Evolutionary conservation across 2,113 vertebrate genomes (phyloP).

Genomic region (Plectropomus leopardus): DNA sequence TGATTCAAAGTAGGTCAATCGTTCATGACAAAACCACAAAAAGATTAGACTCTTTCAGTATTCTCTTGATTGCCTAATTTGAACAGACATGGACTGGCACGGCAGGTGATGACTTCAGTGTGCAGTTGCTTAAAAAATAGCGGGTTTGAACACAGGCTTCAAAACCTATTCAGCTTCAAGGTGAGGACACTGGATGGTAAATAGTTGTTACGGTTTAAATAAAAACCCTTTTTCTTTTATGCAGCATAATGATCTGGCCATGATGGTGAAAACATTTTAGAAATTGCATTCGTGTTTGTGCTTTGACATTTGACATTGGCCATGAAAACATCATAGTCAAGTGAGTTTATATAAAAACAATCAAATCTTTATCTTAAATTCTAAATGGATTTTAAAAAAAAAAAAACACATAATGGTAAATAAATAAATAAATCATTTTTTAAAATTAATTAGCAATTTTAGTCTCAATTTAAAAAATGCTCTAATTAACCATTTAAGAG

Average conservation of each 20-base stretch:
- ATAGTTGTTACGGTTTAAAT: background rate
- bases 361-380: background rate
- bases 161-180: slow-evolving; percentile 6
- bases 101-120: slow-evolving; percentile 28
- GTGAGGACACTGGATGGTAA: slow-evolving; percentile 3
- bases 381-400: background rate
- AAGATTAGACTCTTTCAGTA: slow-evolving; percentile 19
- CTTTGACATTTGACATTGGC: slow-evolving; percentile 21
- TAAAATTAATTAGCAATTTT: too few relatives aligned
- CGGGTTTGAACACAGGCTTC: slow-evolving; percentile 4
- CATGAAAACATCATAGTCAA: background rate
- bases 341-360: slow-evolving; percentile 7
- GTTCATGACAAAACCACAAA: slow-evolving; percentile 26
- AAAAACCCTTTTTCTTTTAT: background rate
- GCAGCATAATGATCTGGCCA: background rate
- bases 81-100: slow-evolving; percentile 29
- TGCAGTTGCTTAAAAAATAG: slow-evolving; percentile 29
- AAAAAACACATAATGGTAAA: background rate
- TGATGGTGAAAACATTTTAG: background rate
- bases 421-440: background rate
- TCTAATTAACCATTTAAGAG: background rate
- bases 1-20: slow-evolving; percentile 45
- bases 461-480: background rate
- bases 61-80: slow-evolving; percentile 37
- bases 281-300: background rate